Percentiles rank a stretch among this genome's conserved stretches.
Conservation (phyloP, 2,888 invertebrate species). For the Drosophila engyochracea region DNA sequence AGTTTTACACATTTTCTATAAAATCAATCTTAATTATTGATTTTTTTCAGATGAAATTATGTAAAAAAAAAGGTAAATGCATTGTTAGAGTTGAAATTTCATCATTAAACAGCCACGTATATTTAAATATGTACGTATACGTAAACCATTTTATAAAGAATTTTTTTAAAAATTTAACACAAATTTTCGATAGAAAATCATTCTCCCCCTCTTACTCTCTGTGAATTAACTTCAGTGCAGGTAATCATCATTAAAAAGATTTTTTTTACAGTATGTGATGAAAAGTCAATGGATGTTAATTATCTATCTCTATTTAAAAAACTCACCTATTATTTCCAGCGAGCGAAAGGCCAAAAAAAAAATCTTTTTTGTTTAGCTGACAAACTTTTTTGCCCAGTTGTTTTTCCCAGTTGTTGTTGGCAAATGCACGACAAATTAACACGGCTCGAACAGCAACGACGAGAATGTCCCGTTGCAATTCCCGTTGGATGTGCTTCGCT, state of each 20-base stretch:
- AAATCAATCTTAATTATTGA: neutral
- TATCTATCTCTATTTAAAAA: neutral
- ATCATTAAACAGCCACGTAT: neutral
- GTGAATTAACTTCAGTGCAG: neutral
- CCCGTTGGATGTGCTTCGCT: neutral
- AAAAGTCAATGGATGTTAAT: neutral
- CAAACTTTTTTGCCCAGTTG: constrained; percentile 33
- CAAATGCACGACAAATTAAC: constrained; percentile 76
- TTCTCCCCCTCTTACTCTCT: neutral
- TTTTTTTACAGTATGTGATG: neutral
- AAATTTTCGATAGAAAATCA: neutral
- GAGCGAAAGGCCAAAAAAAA: neutral
- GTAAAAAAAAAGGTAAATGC: neutral
- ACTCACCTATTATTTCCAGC: constrained; percentile 36
- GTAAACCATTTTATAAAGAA: neutral
- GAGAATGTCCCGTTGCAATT: constrained; percentile 50
- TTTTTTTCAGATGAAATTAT: neutral
- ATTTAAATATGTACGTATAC: neutral
- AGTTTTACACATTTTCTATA: neutral
- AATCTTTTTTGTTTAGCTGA: neutral
- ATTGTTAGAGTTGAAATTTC: neutral
- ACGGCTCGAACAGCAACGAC: constrained; percentile 30
- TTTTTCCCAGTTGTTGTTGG: constrained; percentile 30
- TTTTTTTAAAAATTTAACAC: neutral
- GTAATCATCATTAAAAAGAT: neutral